A percentile compares a stretch with the other conserved stretches of the same genome.
phyloP scores from a whole-genome alignment of 2,888 invertebrate species.

The Sepioteuthis lessoniana region DNA sequence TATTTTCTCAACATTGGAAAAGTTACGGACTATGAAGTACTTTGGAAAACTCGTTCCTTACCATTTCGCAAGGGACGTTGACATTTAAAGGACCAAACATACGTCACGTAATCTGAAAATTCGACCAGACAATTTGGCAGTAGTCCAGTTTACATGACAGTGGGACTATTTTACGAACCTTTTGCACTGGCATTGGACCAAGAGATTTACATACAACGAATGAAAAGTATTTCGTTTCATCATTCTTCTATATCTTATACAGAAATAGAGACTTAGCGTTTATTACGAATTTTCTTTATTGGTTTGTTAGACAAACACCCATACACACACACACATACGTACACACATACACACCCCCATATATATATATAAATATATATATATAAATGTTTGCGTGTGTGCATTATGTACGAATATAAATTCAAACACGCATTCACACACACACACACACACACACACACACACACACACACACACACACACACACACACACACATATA shows the following conservation, averaged over 20 bases:
- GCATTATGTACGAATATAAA: no score
- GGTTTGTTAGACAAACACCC: neutral
- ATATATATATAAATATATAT: no score
- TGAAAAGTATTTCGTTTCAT: neutral
- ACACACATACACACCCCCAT: no score
- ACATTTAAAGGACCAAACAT: neutral
- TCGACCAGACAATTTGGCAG: neutral
- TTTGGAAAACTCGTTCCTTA: neutral
- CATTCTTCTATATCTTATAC: neutral
- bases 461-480: no score
- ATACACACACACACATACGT: no score
- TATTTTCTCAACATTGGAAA: neutral
- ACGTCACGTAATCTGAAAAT: neutral
- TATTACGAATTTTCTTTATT: neutral
- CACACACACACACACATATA: no score
- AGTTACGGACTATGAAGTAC: neutral
- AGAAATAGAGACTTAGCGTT: neutral
- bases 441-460: no score
- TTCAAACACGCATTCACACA: no score
- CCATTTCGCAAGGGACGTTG: neutral
- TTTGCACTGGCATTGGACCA: neutral
- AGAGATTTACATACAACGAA: neutral
- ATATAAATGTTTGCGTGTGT: no score
- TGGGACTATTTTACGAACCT: neutral
- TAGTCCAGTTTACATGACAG: neutral